phyloP scores from a whole-genome alignment of 2,888 invertebrate species.

The Limnephilus auricula region DNA sequence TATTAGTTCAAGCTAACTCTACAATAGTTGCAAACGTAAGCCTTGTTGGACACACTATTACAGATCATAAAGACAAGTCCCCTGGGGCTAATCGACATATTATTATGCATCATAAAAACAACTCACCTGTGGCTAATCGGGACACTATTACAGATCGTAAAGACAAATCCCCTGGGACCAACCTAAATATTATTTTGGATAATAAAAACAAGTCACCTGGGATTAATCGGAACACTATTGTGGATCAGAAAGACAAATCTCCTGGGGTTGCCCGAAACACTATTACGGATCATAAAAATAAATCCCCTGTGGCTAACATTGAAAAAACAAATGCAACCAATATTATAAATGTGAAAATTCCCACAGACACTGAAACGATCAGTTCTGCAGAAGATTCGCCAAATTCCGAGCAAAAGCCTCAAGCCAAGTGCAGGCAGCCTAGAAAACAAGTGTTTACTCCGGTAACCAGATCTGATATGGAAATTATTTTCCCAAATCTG shows the following conservation, averaged over 20 bases:
- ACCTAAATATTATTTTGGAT: neutral
- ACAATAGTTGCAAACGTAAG: neutral
- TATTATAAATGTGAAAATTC: neutral
- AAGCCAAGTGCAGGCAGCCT: conserved; percentile 73
- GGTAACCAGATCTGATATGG: conserved; percentile 74
- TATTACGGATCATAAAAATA: neutral
- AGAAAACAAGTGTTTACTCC: conserved; percentile 76
- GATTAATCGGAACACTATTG: neutral
- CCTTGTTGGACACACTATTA: neutral
- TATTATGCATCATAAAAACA: neutral
- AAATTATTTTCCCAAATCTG: conserved; percentile 73
- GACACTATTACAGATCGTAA: neutral
- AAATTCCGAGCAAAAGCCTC: conserved; percentile 67
- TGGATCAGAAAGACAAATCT: neutral
- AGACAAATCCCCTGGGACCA: neutral
- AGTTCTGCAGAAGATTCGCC: conserved; percentile 70
- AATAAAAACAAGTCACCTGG: neutral
- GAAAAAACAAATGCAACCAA: conserved; percentile 22
- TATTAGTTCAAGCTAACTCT: neutral
- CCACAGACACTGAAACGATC: conserved; percentile 59
- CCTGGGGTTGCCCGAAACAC: neutral
- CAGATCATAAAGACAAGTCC: neutral
- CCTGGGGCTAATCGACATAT: neutral
- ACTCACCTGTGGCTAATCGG: neutral
- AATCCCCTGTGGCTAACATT: neutral